Conservation (phyloP, 2,113 vertebrate species). For the Chionomys nivalis region DNA sequence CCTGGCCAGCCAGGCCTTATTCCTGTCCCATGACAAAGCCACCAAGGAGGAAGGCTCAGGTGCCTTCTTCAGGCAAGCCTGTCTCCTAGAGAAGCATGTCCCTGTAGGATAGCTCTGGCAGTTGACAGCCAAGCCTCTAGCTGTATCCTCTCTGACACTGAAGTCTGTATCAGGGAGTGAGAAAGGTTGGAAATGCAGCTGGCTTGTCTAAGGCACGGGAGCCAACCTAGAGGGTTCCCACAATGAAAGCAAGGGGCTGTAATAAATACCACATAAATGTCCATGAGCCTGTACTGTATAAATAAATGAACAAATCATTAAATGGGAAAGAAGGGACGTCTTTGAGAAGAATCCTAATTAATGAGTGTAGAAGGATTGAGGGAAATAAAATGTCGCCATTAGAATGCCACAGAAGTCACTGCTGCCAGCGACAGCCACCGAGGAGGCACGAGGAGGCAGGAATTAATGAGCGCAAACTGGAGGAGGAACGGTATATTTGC, state of each 20-base stretch:
- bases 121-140: accelerated
- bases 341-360: not conserved
- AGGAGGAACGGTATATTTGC: no score
- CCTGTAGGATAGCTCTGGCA: accelerated
- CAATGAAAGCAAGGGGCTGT: accelerated
- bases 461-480: accelerated
- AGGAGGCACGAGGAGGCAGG: accelerated
- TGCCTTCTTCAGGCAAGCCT: not conserved
- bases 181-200: no score
- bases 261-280: not conserved
- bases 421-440: not conserved
- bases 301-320: not conserved
- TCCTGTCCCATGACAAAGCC: accelerated
- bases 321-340: not conserved
- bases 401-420: not conserved
- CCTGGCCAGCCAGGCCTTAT: not conserved
- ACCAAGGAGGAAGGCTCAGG: not conserved
- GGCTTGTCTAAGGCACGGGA: not conserved
- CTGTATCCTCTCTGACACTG: no score
- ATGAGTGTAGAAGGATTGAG: not conserved
- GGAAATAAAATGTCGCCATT: accelerated
- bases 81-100: not conserved
- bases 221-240: accelerated
- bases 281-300: accelerated
- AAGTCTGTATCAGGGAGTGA: accelerated